Evolutionary conservation across 2,888 invertebrate genomes (phyloP).

Genomic region (Chalcis sispes): DNA sequence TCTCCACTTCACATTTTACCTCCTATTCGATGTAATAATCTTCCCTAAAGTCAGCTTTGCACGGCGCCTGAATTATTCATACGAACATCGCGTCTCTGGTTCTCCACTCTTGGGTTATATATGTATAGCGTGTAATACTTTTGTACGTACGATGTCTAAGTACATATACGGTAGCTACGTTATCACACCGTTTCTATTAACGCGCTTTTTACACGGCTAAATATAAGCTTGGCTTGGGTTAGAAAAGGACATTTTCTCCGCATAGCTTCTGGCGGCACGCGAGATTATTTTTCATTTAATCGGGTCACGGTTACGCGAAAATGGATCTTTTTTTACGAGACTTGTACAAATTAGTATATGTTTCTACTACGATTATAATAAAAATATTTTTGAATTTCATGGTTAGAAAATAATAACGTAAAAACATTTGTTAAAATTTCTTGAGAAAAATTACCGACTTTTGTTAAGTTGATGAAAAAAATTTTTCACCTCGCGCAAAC

Average conservation of each 20-base stretch:
- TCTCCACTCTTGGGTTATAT: constrained; percentile 63
- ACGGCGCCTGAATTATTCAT: constrained; percentile 65
- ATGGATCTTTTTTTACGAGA: constrained; percentile 21
- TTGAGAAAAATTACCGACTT: constrained; percentile 9
- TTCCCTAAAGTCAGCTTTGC: too few relatives aligned
- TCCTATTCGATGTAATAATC: too few relatives aligned
- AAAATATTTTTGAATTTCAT: neutral
- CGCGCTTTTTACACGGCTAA: too few relatives aligned
- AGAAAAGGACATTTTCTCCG: constrained; percentile 46
- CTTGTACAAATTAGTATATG: too few relatives aligned
- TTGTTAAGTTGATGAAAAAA: neutral
- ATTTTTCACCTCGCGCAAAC: neutral
- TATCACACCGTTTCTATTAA: constrained; percentile 54
- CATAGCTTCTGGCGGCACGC: neutral
- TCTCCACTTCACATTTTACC: constrained; percentile 17
- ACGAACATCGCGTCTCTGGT: constrained; percentile 59
- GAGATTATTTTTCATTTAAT: constrained; percentile 11
- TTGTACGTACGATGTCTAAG: neutral
- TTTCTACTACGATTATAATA: too few relatives aligned
- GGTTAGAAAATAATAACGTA: neutral
- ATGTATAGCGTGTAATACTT: too few relatives aligned
- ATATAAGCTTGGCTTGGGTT: constrained; percentile 44
- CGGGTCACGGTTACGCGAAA: constrained; percentile 53
- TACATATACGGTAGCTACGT: too few relatives aligned
- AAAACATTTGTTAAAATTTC: constrained; percentile 32